These are phyloP conservation scores for Cydia amplana DNA, from an alignment of 1,140 invertebrate species.

Conservation along the genomic window DNA sequence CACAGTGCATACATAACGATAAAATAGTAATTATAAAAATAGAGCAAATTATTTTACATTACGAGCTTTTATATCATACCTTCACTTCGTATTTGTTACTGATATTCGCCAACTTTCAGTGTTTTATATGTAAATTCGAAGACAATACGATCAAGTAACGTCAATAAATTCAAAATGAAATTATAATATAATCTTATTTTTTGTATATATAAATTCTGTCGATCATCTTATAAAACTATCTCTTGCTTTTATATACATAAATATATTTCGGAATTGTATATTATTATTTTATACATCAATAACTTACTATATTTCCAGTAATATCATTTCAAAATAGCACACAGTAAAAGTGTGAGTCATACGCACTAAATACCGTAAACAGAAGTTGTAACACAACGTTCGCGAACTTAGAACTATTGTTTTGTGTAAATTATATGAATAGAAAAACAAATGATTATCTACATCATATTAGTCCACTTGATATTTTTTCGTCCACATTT, in stretches of 20 bases:
- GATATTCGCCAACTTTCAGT: background rate
- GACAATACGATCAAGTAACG: background rate
- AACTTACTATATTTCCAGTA: background rate
- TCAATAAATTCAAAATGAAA: background rate
- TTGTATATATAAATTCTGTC: background rate
- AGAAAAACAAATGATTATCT: slow-evolving; percentile 62
- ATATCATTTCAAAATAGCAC: background rate
- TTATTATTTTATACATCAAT: background rate
- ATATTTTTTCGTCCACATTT: slow-evolving; percentile 75
- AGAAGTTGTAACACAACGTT: background rate
- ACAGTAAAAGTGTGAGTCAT: background rate
- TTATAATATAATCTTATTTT: slow-evolving; percentile 5
- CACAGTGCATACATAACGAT: slow-evolving; percentile 35
- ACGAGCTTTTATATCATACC: background rate
- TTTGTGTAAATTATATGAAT: slow-evolving; percentile 71
- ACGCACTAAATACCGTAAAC: background rate
- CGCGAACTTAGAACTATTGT: slow-evolving; percentile 53
- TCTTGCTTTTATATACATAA: slow-evolving; percentile 3
- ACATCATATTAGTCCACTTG: slow-evolving; percentile 71
- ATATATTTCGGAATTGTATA: background rate
- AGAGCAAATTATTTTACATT: slow-evolving; percentile 24
- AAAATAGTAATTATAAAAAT: background rate
- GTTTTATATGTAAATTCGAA: background rate
- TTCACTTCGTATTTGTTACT: background rate
- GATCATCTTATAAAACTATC: background rate